A percentile compares a stretch with the other conserved stretches of the same genome.
Evolutionary conservation across 2,888 invertebrate species (phyloP).

Genomic region (Didymodactylos carnosus): DNA sequence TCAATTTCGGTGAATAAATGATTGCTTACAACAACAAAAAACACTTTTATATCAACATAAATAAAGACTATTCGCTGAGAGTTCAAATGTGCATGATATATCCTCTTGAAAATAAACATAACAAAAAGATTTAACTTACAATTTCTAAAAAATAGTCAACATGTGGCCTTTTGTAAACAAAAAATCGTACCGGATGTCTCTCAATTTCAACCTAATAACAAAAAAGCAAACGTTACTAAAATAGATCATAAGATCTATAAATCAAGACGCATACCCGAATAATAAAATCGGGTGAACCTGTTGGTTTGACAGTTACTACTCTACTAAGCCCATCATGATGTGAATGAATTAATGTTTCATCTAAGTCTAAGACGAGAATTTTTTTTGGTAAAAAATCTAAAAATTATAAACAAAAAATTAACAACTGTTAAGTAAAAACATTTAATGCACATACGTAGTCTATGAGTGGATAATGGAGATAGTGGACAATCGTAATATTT

Average conservation of each 20-base stretch:
- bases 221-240: no score
- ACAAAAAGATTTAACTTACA: no score
- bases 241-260: not conserved
- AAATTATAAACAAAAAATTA: not conserved
- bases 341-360: slow-evolving; percentile 95
- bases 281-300: slow-evolving; percentile 93
- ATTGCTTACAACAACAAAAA: not conserved
- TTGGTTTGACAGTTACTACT: slow-evolving; percentile 65
- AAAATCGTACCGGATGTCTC: slow-evolving; percentile 92
- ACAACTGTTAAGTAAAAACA: not conserved
- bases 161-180: slow-evolving; percentile 96
- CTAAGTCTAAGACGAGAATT: slow-evolving; percentile 84
- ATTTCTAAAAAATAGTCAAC: slow-evolving; percentile 96
- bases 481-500: slow-evolving; percentile 88
- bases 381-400: slow-evolving; percentile 79
- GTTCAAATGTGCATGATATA: no score
- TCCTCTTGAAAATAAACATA: no score
- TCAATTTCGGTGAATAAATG: not conserved
- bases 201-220: slow-evolving; percentile 57
- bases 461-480: slow-evolving; percentile 75
- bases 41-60: no score
- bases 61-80: no score
- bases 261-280: slow-evolving; percentile 51
- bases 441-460: slow-evolving; percentile 57
- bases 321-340: slow-evolving; percentile 91